phyloP scores from a whole-genome alignment of 1,140 invertebrate species.

The Idris sp. region DNA sequence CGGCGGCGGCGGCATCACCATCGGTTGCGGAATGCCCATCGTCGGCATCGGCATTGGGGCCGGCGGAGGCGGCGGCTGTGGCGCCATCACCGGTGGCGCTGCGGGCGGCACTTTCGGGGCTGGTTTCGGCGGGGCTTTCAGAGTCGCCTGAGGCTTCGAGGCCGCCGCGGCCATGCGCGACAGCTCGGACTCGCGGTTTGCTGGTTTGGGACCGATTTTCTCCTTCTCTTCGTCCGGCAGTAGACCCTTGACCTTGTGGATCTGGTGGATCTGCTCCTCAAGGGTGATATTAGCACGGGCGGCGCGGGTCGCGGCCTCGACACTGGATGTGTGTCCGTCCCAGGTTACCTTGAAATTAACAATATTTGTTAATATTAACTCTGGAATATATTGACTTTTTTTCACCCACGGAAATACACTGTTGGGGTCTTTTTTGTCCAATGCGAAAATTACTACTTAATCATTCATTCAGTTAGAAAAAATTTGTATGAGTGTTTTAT shows the following conservation, averaged over 20 bases:
- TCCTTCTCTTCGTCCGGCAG: constrained; percentile 96
- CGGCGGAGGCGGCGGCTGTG: constrained; percentile 73
- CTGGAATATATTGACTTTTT: too few species aligned
- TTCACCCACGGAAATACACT: too few species aligned
- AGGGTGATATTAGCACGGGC: constrained; percentile 97
- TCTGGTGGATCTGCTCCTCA: constrained; percentile 98
- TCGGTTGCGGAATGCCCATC: constrained; percentile 80
- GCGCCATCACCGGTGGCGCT: constrained; percentile 69
- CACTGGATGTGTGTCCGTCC: constrained; percentile 98
- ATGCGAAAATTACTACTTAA: too few species aligned
- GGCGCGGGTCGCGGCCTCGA: constrained; percentile 93
- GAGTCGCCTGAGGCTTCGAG: constrained; percentile 77
- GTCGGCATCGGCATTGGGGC: constrained; percentile 76
- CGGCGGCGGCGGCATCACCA: constrained; percentile 80
- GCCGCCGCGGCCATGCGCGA: constrained; percentile 75
- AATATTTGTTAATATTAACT: too few species aligned
- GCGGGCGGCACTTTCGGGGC: constrained; percentile 72
- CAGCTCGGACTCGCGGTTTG: constrained; percentile 75
- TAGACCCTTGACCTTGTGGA: constrained; percentile 96
- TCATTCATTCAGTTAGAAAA: too few species aligned
- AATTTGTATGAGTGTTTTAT: too few species aligned
- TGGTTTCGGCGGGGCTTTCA: constrained; percentile 76
- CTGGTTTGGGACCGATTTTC: constrained; percentile 90
- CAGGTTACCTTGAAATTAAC: constrained; percentile 88
- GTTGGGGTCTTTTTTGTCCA: too few species aligned